Evolutionary conservation across 2,113 vertebrate species (phyloP).

Genomic region (Microcebus griseorufus): DNA sequence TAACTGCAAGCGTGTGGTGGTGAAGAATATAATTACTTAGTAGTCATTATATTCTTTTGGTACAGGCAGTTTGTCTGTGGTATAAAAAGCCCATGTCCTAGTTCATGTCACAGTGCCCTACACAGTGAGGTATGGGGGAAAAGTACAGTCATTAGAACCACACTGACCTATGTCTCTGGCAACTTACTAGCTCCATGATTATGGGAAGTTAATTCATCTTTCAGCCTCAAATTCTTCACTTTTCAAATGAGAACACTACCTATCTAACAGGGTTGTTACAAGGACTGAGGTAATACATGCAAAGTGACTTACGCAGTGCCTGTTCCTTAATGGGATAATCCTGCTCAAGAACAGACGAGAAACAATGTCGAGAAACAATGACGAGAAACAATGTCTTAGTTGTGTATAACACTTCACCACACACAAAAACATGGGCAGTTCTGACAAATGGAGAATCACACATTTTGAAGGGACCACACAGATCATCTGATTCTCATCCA

Average conservation of each 20-base stretch:
- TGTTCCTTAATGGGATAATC: background rate
- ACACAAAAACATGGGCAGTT: background rate
- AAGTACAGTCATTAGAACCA: background rate
- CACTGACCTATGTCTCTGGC: background rate
- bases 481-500: background rate
- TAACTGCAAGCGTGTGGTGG: background rate
- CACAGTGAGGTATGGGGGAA: background rate
- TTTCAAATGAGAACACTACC: slow-evolving; percentile 20
- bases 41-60: background rate
- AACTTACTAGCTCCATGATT: background rate
- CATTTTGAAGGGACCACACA: background rate
- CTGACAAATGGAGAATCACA: background rate
- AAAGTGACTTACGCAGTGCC: background rate
- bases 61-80: background rate
- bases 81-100: background rate
- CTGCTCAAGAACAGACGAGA: background rate
- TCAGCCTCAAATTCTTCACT: slow-evolving; percentile 4
- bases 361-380: too few relatives aligned
- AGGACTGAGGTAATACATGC: background rate
- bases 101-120: background rate
- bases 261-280: background rate
- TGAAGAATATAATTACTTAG: background rate
- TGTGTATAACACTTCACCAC: background rate
- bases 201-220: background rate
- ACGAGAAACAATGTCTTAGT: background rate